A percentile compares a stretch with the other conserved stretches of the same genome.
Conservation (phyloP, 2,797 vertebrate species). For the Paedocypris micromegethes region DNA sequence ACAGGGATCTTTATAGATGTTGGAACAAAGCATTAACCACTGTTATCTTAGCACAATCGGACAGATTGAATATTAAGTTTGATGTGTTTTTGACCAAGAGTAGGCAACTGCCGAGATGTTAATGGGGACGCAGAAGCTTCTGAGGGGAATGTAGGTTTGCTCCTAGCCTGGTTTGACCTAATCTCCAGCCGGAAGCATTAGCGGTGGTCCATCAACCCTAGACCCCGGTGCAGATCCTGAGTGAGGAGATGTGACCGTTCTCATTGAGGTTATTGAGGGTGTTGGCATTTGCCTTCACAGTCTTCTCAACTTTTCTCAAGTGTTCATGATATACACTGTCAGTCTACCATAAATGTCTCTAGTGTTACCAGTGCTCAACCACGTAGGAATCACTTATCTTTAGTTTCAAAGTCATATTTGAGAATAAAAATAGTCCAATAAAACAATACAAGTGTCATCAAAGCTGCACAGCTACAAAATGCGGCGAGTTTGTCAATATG, state of each 20-base stretch:
- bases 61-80: slow-evolving; percentile 16
- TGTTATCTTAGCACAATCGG: slow-evolving; percentile 43
- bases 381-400: neutral
- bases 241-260: slow-evolving; percentile 9
- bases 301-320: neutral
- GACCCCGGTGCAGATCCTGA: slow-evolving; percentile 15
- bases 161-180: slow-evolving; percentile 26
- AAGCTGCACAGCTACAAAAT: too few species aligned
- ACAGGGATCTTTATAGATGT: slow-evolving; percentile 41
- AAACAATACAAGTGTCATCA: too few species aligned
- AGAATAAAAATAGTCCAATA: too few species aligned
- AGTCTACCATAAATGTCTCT: neutral
- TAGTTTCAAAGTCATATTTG: too few species aligned
- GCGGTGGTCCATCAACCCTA: neutral
- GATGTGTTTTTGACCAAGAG: slow-evolving; percentile 40
- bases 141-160: neutral
- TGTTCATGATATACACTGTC: neutral
- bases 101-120: slow-evolving; percentile 38
- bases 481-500: too few species aligned
- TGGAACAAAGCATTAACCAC: slow-evolving; percentile 33
- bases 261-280: slow-evolving; percentile 13
- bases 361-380: neutral
- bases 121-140: slow-evolving; percentile 14
- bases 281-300: slow-evolving; percentile 22
- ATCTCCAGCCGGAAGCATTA: slow-evolving; percentile 8